Base-by-base conservation (phyloP, 2,113 vertebrate genomes). In the Centropus bengalensis region DNA sequence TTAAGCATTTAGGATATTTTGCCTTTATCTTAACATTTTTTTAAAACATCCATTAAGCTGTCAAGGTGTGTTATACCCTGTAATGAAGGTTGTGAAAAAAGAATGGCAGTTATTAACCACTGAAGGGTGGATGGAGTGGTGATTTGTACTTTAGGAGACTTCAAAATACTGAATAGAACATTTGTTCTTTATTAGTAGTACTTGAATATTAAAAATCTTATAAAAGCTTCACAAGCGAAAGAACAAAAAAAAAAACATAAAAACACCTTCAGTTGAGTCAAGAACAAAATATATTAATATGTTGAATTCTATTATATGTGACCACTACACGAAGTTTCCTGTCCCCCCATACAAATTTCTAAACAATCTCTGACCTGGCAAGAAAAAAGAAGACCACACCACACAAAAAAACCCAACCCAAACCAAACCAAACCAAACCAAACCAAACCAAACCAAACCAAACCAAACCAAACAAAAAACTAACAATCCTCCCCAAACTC, bases 381-480 rank as follows among this genome's bases (percentile, higher is more conserved):
- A 40, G 12, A 59, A 85, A 88, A n/a, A 5, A n/a, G 24, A 77
- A 5, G 36, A 36, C 36, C 36, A 36, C 36, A 36, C 36, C 36
- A 36, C 36, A 36, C 36, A 36, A 36, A 36, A 36, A 36, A 36
- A 36, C 7, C 36, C 23, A 36, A 36, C 7, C 36, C 23, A 86
- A 80, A n/a, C 9, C 14, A 13, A 9, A 9, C 1, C 30, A 2
- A 5, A 6, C 2, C 6, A 19, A 58, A 73, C 30, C 23, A 86
- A 80, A n/a, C 9, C 14, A 13, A 9, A 9, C 1, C 30, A 2
- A 5, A 6, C 2, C 6, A 19, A 58, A 5, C 30, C 23, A 86
- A 80, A n/a, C 9, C 14, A 13, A 9, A 9, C 1, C 30, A 2
- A 5, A 6, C 2, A 5, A 19, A 58, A 73, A n/a, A 7, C 1